Evolutionary conservation across 2,797 vertebrate species (phyloP), one percentile per base, ranked within the genome.

Genomic region (Syngnathus acus): DNA sequence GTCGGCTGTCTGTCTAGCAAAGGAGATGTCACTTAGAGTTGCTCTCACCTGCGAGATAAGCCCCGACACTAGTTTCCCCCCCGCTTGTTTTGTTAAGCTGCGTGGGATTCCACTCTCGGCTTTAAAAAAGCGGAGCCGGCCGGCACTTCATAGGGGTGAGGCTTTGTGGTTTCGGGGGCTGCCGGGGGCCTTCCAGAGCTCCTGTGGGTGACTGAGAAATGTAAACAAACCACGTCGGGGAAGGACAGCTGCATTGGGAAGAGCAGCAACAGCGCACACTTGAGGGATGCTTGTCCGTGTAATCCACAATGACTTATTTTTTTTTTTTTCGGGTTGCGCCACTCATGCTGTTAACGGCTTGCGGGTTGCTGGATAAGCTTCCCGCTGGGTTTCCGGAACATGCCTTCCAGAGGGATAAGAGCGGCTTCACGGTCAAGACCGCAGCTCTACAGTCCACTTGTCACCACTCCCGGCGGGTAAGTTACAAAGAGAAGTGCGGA

Each of bases 161-260:
- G 78, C 75, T 75, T 75, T 85, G 86, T 17, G 82, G 85, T 86
- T 68, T 42, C 19, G 19, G 19, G 9, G 74, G 73, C 76, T 73
- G 70, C 63, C 76, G 72, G 83, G 74, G 78, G 79, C 83, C 57
- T 75, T 86, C 66, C 78, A 80, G 64, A 53, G 82, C 84, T 88
- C 77, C 86, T 86, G 83, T 64, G 87, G 86, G 86, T 86, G 86
- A 88, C 84, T 84, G 83, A 84, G 83, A 87, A 87, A 88, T 87
- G 86, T 87, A 85, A 89, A 89, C 87, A 90, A 88, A 83, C 79
- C 74, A 70, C 69, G 77, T 64, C 72, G 26, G 73, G 81, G 80
- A 78, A 69, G 69, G 87, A 84, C 81, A 85, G 85, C 80, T 82
- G 81, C 50, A 14, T 5, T 47, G 70, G 74, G 71, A 57, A 50